Evolutionary conservation across 2,113 vertebrate species (phyloP), one percentile per base, ranked within the genome.

Genomic region (Spermophilus dauricus): DNA sequence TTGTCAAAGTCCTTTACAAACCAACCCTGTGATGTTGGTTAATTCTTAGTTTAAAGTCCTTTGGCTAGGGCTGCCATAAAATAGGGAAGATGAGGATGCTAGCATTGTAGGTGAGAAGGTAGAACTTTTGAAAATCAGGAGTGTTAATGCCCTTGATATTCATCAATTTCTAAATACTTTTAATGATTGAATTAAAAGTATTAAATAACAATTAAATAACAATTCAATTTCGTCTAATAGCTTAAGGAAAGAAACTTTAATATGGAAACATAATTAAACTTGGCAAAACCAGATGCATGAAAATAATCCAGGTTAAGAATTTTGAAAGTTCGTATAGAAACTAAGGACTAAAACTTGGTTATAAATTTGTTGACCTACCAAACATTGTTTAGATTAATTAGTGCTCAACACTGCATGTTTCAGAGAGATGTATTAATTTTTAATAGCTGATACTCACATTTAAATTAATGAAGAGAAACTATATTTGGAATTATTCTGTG

Each of bases 401-500:
- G 7, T 30, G 30, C 2, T 32, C 4, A 16, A 48, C 9, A 34
- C 5, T 26, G 18, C 61, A 34, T 22, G 51, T 8, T 85, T 85
- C 30, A 67, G 28, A 67, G 20, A 20, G 9, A 85, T 10, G 30
- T 34, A 30, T 48, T 13, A 34, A 22, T 67, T 67, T 67, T 67
- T 67, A 32, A 20, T 34, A 34, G 82, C 45, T 16, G 17, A 20
- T 22, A 58, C 56, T 85, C 10, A 48, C 30, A 58, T 56, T 45
- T 1, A 91, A 92, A 93, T 95, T 95, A 39, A 63, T 32, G 42
- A 91, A 89, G 94, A 97, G 67, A 90, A 24, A 39, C 39, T 95
- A 70, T 67, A 48, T 73, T 92, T 77, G 13, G 28, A 84, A 89
- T 97, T 93, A 45, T 94, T 61, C 65, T 97, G 96, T 96, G 88